These are phyloP conservation scores for Fragum whitleyi DNA, from an alignment of 2,888 invertebrate species.

Conservation along the genomic window DNA sequence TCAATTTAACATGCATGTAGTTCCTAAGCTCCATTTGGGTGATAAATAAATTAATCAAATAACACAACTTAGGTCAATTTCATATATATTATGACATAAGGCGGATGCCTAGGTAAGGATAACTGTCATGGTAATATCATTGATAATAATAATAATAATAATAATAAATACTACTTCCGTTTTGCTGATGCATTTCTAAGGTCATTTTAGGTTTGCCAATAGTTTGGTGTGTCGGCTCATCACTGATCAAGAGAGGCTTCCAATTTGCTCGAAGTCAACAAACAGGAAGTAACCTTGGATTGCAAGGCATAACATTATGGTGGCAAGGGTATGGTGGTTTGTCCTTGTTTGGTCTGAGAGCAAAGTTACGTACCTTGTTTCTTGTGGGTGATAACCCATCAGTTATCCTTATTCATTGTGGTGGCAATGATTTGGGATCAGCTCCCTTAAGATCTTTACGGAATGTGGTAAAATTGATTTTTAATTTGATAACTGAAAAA, in stretches of 20 bases:
- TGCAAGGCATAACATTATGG: neutral
- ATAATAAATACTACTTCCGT: too few species aligned
- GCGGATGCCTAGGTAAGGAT: too few species aligned
- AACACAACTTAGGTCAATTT: too few species aligned
- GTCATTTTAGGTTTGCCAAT: neutral
- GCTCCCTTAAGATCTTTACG: neutral
- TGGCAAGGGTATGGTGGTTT: slow-evolving; percentile 36
- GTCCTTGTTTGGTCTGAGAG: neutral
- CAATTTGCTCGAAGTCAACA: neutral
- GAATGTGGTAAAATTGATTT: neutral
- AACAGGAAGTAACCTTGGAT: slow-evolving; percentile 1
- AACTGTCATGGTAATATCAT: too few species aligned
- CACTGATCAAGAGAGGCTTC: neutral
- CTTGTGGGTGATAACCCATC: slow-evolving; percentile 5
- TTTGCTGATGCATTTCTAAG: neutral
- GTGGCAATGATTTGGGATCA: slow-evolving; percentile 32
- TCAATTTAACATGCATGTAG: neutral
- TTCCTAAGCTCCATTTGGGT: neutral
- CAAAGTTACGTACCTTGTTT: neutral
- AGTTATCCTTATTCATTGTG: slow-evolving; percentile 25
- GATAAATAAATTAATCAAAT: neutral
- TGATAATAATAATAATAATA: too few species aligned
- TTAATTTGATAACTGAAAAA: neutral
- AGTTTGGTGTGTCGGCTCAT: slow-evolving; percentile 16
- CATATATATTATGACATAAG: neutral